Conservation (phyloP, 2,797 vertebrate species). For the Malacoctenus gilli region DNA sequence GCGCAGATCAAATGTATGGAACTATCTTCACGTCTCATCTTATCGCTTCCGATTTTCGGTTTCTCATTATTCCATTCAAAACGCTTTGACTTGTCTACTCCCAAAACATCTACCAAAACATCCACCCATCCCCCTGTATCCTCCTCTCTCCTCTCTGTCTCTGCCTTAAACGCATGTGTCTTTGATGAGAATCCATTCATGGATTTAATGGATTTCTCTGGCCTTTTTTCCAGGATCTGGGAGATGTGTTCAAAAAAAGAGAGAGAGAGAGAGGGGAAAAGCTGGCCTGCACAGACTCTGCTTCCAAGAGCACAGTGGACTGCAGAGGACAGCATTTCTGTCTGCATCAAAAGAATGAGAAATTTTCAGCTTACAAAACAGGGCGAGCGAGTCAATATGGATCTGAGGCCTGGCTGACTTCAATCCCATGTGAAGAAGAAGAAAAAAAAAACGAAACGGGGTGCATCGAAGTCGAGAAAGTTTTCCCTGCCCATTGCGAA, state of each 20-base stretch:
- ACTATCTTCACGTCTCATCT: constrained; percentile 74
- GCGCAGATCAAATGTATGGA: constrained; percentile 64
- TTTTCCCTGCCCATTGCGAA: constrained; percentile 51
- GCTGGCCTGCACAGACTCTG: constrained; percentile 50
- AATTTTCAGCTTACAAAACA: constrained; percentile 77
- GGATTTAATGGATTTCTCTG: constrained; percentile 85
- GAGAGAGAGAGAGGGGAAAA: constrained; percentile 27
- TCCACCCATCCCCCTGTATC: constrained; percentile 34
- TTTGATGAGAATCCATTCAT: constrained; percentile 85
- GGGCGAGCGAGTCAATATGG: constrained; percentile 74
- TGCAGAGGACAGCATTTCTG: constrained; percentile 81
- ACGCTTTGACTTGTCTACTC: constrained; percentile 58
- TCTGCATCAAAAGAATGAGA: constrained; percentile 78
- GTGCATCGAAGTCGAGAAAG: constrained; percentile 52
- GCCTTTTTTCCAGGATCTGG: constrained; percentile 78
- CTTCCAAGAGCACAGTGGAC: constrained; percentile 72
- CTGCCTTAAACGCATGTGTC: constrained; percentile 69
- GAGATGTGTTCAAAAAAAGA: constrained; percentile 68
- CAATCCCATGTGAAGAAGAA: constrained; percentile 57
- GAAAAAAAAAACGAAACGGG: constrained; percentile 37
- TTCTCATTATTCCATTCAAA: constrained; percentile 82
- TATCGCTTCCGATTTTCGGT: constrained; percentile 78
- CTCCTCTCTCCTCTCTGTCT: constrained; percentile 49
- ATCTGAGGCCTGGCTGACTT: constrained; percentile 73
- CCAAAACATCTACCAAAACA: constrained; percentile 53